Base-by-base conservation (phyloP, 2,113 vertebrate genomes). In the Pterophyllum scalare region DNA sequence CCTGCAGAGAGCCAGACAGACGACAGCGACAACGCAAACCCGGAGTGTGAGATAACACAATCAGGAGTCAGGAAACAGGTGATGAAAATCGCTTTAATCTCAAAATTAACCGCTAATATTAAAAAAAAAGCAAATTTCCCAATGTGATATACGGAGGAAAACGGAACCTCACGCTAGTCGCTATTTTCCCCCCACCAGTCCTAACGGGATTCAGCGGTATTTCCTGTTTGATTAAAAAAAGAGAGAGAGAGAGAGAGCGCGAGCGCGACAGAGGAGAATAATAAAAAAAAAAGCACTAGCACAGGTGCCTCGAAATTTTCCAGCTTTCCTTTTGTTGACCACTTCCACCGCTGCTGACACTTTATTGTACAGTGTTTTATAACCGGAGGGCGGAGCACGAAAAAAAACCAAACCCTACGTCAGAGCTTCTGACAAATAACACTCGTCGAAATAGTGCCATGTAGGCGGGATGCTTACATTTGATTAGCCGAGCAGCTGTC, bases 321-420 rank as follows among this genome's bases (percentile, higher is more conserved):
- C 2, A 19, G 0, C 4, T 6, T 1, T 6, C 58, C 26, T 33
- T 4, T 85, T 87, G 79, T 84, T 81, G 56, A 40, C 26, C 58
- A 80, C 83, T 67, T 60, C 49, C 3, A 11, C 64, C 28, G 24
- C n/a, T 38, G 54, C 2, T 67, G 13, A 31, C 87, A 76, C 85
- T 90, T 91, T 89, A 91, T 94, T 94, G 92, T 94, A 80, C 77
- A 70, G 78, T 61, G 79, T 94, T 94, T 93, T 93, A 89, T 94
- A 94, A 95, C 38, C 74, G 76, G 87, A 83, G 81, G 92, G 91
- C 80, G 91, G 72, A 58, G 80, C 77, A 79, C 38, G 26, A 88
- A 43, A 58, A 58, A 10, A 11, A 46, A 19, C 24, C 11, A 19
- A 28, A 7, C 0, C 0, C 3, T 2, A 81, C 88, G 88, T 86